phyloP scores from a whole-genome alignment of 2,888 invertebrate genomes.

The Meliscaeva auricollis region DNA sequence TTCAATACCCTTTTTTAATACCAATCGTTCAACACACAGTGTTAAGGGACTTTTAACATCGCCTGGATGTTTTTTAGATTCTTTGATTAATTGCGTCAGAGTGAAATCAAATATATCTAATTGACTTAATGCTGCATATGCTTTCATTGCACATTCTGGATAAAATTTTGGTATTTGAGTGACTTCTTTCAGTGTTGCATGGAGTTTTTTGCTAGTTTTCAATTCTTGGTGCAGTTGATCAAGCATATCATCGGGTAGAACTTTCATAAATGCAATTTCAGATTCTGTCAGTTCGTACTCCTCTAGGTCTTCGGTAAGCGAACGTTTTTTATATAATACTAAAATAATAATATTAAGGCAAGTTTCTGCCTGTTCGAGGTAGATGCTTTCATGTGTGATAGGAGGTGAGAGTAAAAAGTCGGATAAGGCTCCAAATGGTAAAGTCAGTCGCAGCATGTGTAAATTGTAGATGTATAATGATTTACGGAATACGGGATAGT shows the following conservation, averaged over 20 bases:
- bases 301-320: conserved; percentile 77
- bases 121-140: conserved; percentile 79
- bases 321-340: conserved; percentile 76
- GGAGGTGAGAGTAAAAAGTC: conserved; percentile 77
- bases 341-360: conserved; percentile 80
- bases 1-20: conserved; percentile 74
- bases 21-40: conserved; percentile 79
- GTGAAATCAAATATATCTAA: conserved; percentile 78
- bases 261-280: conserved; percentile 77
- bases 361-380: conserved; percentile 78
- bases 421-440: conserved; percentile 75
- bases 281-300: conserved; percentile 78
- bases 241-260: conserved; percentile 64
- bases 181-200: conserved; percentile 65
- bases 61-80: conserved; percentile 78
- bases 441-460: conserved; percentile 79
- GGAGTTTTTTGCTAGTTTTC: conserved; percentile 72
- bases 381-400: conserved; percentile 71
- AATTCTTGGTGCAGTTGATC: conserved; percentile 71
- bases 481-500: conserved; percentile 79
- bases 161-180: conserved; percentile 74
- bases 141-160: conserved; percentile 78
- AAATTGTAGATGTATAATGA: conserved; percentile 79
- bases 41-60: conserved; percentile 79
- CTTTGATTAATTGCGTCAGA: conserved; percentile 69